Percentiles rank a stretch among this genome's conserved stretches.
phyloP scores from a whole-genome alignment of 2,888 invertebrate species.

The Drosophila tanythrix region DNA sequence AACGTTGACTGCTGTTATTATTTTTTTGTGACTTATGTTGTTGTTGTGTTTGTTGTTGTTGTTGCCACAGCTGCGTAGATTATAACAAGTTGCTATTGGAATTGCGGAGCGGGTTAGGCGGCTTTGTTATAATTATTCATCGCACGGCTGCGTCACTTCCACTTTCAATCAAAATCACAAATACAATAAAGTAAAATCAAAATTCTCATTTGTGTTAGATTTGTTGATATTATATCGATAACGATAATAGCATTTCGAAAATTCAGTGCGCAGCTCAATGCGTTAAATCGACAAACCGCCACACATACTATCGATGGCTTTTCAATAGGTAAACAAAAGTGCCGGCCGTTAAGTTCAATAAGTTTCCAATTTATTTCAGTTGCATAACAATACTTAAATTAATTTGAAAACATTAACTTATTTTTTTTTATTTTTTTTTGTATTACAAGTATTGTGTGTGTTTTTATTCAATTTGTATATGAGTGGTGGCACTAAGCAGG shows the following conservation, averaged over 20 bases:
- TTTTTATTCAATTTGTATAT: slow-evolving; percentile 4
- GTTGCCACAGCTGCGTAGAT: slow-evolving; percentile 46
- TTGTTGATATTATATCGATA: slow-evolving; percentile 52
- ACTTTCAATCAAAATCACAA: slow-evolving; percentile 57
- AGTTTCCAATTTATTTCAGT: slow-evolving; percentile 28
- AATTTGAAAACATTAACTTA: slow-evolving; percentile 28
- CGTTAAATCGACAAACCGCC: slow-evolving; percentile 35
- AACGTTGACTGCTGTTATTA: slow-evolving; percentile 30
- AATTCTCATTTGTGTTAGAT: slow-evolving; percentile 39
- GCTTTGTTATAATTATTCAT: slow-evolving; percentile 34
- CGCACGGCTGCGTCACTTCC: slow-evolving; percentile 36
- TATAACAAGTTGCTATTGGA: slow-evolving; percentile 39
- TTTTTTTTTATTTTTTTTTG: slow-evolving; percentile 30
- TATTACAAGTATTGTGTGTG: slow-evolving; percentile 17
- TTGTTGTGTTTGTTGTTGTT: slow-evolving; percentile 8
- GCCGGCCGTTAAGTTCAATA: slow-evolving; percentile 1
- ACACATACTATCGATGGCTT: background rate
- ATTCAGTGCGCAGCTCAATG: background rate
- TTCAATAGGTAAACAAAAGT: background rate
- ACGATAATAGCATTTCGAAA: slow-evolving; percentile 10
- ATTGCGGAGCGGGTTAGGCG: slow-evolving; percentile 29
- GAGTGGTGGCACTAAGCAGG: slow-evolving; percentile 17
- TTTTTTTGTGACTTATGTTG: slow-evolving; percentile 5
- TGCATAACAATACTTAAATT: slow-evolving; percentile 33
- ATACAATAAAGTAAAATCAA: slow-evolving; percentile 58